A percentile compares a stretch with the other conserved stretches of the same genome.
These are phyloP conservation scores for Corythornis cristatus DNA, from an alignment of 2,113 vertebrate species.

Conservation along the genomic window DNA sequence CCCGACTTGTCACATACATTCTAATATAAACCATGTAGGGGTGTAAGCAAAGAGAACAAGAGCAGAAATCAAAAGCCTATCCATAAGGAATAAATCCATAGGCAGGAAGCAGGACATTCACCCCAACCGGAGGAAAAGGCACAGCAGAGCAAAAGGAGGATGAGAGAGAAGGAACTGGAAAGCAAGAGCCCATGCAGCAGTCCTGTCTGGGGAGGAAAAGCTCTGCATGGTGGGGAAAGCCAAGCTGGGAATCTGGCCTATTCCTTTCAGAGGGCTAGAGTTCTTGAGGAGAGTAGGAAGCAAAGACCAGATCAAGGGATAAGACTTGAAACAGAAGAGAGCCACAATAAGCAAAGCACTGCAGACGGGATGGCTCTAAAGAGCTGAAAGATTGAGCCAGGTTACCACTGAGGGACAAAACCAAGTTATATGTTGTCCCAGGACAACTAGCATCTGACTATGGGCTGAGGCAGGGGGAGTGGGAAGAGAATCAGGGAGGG, in stretches of 20 bases:
- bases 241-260: too few relatives aligned
- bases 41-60: neutral
- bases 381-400: neutral
- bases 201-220: too few relatives aligned
- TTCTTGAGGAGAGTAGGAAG: neutral
- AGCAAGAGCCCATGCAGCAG: neutral
- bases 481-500: neutral
- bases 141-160: neutral
- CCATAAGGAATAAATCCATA: neutral
- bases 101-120: neutral
- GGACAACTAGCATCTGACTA: neutral
- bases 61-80: neutral
- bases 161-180: neutral
- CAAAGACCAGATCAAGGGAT: neutral
- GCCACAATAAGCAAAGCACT: neutral
- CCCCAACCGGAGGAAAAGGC: neutral
- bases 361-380: neutral
- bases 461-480: neutral
- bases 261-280: neutral
- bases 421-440: neutral
- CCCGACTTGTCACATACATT: accelerated
- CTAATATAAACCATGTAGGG: accelerated
- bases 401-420: neutral
- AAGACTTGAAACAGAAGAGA: neutral
- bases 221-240: accelerated